Evolutionary conservation across 2,888 invertebrate species (phyloP).

Genomic region (Pyrrhosoma nymphula): DNA sequence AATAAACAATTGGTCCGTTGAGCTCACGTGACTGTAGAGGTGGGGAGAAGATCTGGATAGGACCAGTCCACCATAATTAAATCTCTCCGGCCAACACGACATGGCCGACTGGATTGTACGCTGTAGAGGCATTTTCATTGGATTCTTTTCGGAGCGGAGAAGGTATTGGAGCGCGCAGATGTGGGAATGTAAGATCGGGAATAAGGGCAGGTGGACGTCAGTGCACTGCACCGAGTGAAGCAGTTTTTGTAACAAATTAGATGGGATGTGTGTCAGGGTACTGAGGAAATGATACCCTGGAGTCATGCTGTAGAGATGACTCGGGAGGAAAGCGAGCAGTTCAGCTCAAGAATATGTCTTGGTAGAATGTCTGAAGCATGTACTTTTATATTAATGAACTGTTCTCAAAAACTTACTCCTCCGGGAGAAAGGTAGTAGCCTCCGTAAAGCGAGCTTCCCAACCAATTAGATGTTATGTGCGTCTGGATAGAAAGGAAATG

Average conservation of each 20-base stretch:
- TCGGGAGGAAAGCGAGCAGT: neutral
- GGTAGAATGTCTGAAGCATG: neutral
- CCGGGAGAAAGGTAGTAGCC: too few species aligned
- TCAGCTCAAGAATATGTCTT: neutral
- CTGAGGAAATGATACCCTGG: neutral
- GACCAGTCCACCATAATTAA: neutral
- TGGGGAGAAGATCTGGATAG: neutral
- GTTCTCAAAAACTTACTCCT: too few species aligned
- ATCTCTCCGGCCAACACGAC: neutral
- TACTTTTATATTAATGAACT: neutral
- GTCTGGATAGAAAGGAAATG: too few species aligned
- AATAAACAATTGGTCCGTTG: neutral
- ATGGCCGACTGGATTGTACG: neutral
- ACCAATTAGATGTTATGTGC: too few species aligned
- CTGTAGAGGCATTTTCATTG: neutral
- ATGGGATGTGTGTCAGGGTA: neutral
- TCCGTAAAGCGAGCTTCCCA: too few species aligned
- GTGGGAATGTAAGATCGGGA: neutral
- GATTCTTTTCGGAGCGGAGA: neutral
- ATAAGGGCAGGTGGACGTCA: neutral
- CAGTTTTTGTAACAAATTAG: neutral
- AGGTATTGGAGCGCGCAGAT: neutral
- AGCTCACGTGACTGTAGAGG: neutral
- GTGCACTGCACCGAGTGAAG: neutral
- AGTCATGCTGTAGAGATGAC: neutral